Conservation (phyloP, 2,888 invertebrate genomes). For the Phyllotreta cruciferae region DNA sequence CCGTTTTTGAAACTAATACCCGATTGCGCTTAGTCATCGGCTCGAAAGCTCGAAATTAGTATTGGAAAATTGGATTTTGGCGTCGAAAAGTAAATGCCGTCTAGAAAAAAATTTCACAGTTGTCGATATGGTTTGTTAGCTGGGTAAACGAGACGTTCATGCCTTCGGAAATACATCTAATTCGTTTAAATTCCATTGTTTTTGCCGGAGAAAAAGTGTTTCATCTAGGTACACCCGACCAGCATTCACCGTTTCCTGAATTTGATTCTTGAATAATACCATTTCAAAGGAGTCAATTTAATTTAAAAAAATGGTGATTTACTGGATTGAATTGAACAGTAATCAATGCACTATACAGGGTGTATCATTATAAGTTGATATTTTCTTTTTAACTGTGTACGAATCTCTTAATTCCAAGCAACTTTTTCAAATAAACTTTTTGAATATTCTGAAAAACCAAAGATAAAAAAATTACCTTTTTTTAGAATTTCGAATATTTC, state of each 20-base stretch:
- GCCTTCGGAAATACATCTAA: conserved; percentile 37
- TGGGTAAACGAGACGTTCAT: conserved; percentile 46
- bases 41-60: conserved; percentile 47
- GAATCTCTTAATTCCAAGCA: no score
- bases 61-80: conserved; percentile 49
- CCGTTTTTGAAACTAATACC: conserved; percentile 45
- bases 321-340: no score
- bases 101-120: conserved; percentile 50
- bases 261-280: no score
- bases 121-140: conserved; percentile 48
- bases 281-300: no score
- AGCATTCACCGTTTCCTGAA: neutral
- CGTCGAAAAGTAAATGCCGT: conserved; percentile 49
- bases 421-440: no score
- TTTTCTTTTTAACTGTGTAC: no score
- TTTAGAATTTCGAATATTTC: no score
- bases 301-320: no score
- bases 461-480: no score
- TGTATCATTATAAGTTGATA: no score
- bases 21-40: conserved; percentile 47
- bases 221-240: conserved; percentile 7
- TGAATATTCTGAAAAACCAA: no score
- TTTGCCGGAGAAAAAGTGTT: conserved; percentile 29
- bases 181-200: conserved; percentile 39
- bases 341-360: no score